These are phyloP conservation scores for Slavum lentiscoides DNA, from an alignment of 2,888 invertebrate species.

Conservation along the genomic window DNA sequence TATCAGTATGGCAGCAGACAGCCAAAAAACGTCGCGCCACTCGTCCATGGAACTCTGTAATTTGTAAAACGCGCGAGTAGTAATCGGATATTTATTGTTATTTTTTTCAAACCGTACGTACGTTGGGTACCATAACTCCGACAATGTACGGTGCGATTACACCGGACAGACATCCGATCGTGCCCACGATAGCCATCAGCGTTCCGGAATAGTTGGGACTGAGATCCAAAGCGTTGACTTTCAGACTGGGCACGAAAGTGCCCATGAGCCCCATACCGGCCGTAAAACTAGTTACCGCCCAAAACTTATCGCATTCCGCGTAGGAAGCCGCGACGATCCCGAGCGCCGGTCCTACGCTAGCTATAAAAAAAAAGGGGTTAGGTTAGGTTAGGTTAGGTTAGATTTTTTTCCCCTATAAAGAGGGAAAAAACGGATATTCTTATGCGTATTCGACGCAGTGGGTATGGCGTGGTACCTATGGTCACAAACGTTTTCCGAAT, in stretches of 20 bases:
- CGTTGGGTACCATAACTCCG: constrained; percentile 66
- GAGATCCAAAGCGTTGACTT: constrained; percentile 70
- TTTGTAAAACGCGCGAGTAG: not conserved
- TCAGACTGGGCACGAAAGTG: constrained; percentile 72
- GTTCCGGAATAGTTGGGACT: constrained; percentile 71
- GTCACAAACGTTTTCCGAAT: constrained; percentile 63
- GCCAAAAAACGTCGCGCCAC: constrained; percentile 82
- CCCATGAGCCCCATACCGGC: constrained; percentile 73
- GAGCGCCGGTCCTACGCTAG: constrained; percentile 57
- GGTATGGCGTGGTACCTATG: constrained; percentile 60
- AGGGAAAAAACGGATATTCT: too few relatives aligned
- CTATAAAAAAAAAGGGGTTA: constrained; percentile 54
- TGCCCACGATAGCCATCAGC: constrained; percentile 68
- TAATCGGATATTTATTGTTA: not conserved
- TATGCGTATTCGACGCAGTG: too few relatives aligned
- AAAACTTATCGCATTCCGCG: constrained; percentile 66
- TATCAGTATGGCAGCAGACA: constrained; percentile 72
- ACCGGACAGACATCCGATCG: constrained; percentile 67
- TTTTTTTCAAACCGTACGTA: constrained; percentile 55
- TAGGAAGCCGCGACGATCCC: constrained; percentile 58
- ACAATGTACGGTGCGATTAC: constrained; percentile 68
- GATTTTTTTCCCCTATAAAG: too few relatives aligned
- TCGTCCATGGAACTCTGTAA: constrained; percentile 62
- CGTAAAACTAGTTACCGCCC: constrained; percentile 68
- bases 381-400: too few relatives aligned